Conservation (phyloP, 2,888 invertebrate genomes). For the Parnassius smintheus region DNA sequence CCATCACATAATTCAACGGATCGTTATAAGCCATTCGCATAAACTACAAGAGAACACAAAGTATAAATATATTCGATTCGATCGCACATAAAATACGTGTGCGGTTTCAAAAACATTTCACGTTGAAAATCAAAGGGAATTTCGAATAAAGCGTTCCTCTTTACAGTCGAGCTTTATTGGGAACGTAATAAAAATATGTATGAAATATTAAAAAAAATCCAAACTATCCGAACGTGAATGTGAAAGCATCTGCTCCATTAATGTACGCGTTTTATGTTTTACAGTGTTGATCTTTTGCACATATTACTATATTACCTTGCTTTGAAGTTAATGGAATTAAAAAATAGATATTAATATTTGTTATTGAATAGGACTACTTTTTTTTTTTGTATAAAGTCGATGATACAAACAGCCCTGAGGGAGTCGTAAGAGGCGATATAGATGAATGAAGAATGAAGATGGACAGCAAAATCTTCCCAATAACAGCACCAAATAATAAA, state of each 20-base stretch:
- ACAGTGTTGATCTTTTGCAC: not conserved
- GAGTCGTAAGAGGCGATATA: no score
- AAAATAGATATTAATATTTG: not conserved
- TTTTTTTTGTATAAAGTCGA: no score
- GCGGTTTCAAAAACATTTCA: conserved; percentile 26
- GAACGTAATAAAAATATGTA: conserved; percentile 9
- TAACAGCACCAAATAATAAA: no score
- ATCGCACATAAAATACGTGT: not conserved
- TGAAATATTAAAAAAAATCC: not conserved
- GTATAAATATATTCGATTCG: conserved; percentile 5
- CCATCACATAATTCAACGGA: not conserved
- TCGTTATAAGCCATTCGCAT: conserved; percentile 3
- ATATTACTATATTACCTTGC: not conserved
- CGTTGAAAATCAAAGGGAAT: conserved; percentile 22
- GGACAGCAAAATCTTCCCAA: no score
- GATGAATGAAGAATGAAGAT: no score
- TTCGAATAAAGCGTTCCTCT: conserved; percentile 16
- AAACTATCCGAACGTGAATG: not conserved
- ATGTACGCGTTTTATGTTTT: not conserved
- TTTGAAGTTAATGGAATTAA: not conserved
- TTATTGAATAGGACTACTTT: not conserved
- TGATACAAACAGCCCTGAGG: no score
- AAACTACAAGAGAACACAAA: conserved; percentile 3
- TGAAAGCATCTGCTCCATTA: not conserved
- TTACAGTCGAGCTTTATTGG: conserved; percentile 17